A percentile compares a stretch with the other conserved stretches of the same genome.
These are phyloP conservation scores for Magallana ariakensis DNA, from an alignment of 1,140 invertebrate species.

Conservation along the genomic window DNA sequence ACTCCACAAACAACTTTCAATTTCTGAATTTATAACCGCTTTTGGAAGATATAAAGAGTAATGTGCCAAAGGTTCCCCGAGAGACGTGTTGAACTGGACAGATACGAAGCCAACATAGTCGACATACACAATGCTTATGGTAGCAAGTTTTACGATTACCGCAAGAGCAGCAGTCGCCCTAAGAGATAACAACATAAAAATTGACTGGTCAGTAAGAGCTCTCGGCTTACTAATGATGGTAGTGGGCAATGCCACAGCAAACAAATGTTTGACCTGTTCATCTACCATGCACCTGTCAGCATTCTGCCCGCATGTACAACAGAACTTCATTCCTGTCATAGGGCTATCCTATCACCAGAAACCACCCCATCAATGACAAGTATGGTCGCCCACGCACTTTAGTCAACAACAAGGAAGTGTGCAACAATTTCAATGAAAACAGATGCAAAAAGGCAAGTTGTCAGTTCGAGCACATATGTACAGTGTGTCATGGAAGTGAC, in stretches of 20 bases:
- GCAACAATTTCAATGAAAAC: constrained; percentile 11
- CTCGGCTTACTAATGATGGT: neutral
- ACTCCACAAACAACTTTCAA: too few relatives aligned
- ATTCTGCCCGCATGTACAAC: constrained; percentile 25
- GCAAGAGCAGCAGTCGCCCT: constrained; percentile 41
- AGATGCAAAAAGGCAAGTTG: neutral
- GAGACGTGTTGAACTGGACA: constrained; percentile 40
- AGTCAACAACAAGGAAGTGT: neutral
- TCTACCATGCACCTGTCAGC: constrained; percentile 34
- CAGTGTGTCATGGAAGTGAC: neutral
- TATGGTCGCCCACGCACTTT: neutral
- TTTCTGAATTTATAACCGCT: too few relatives aligned
- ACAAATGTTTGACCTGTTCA: constrained; percentile 21
- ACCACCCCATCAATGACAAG: neutral
- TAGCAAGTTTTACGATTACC: constrained; percentile 53
- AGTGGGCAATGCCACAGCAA: neutral
- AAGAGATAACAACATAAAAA: neutral
- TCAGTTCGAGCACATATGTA: neutral
- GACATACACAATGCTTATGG: constrained; percentile 40
- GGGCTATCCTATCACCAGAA: too few relatives aligned
- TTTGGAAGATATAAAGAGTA: constrained; percentile 54
- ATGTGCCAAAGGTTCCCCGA: constrained; percentile 29
- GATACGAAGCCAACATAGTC: constrained; percentile 41
- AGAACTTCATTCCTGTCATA: neutral
- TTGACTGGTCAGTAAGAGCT: neutral